phyloP scores from a whole-genome alignment of 1,140 invertebrate species.

The Listronotus oregonensis region DNA sequence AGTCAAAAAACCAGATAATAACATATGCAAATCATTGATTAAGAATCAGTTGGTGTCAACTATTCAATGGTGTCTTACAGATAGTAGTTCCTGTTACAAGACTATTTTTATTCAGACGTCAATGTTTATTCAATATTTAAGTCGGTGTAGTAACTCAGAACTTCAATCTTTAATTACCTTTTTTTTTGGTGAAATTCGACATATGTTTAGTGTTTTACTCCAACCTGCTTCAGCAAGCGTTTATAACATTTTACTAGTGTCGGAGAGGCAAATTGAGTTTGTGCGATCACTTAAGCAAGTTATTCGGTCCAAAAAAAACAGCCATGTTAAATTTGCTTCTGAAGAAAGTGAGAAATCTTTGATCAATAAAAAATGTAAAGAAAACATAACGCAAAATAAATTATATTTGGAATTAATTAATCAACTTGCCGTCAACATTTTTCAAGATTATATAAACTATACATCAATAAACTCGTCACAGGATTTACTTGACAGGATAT shows the following conservation, averaged over 20 bases:
- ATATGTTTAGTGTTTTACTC: constrained; percentile 54
- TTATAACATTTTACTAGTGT: constrained; percentile 40
- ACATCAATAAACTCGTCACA: constrained; percentile 53
- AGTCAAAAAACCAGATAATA: constrained; percentile 56
- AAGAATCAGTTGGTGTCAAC: constrained; percentile 58
- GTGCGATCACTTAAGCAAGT: constrained; percentile 48
- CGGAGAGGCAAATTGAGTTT: constrained; percentile 51
- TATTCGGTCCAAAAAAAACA: neutral
- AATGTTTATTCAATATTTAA: constrained; percentile 62
- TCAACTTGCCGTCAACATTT: constrained; percentile 59
- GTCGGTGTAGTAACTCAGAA: constrained; percentile 55
- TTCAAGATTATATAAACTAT: constrained; percentile 59
- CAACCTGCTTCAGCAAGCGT: constrained; percentile 38
- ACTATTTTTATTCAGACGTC: constrained; percentile 60
- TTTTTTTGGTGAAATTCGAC: constrained; percentile 62
- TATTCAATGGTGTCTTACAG: constrained; percentile 57
- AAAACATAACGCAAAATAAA: neutral
- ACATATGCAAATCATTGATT: constrained; percentile 56
- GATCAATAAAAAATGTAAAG: neutral
- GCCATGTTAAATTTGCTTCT: neutral
- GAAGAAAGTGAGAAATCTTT: too few relatives aligned
- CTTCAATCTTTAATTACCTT: constrained; percentile 55
- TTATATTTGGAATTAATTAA: constrained; percentile 37
- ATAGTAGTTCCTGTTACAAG: constrained; percentile 53
- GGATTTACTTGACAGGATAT: constrained; percentile 54